Evolutionary conservation across 2,888 invertebrate genomes (phyloP).

Genomic region (Crematogaster levior): DNA sequence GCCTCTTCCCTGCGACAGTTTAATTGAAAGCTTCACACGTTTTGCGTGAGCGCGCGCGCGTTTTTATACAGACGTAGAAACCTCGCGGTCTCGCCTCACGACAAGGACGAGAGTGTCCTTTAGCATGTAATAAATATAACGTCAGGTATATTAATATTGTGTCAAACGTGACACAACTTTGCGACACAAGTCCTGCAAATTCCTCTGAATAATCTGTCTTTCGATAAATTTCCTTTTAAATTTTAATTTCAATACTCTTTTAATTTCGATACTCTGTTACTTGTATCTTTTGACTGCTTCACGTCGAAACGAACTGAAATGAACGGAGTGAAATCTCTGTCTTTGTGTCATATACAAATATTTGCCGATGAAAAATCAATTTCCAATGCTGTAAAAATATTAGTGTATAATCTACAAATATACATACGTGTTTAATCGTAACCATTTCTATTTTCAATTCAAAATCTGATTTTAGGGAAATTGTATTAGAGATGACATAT

Average conservation of each 20-base stretch:
- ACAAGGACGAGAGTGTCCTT: background rate
- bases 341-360: background rate
- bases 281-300: background rate
- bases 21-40: slow-evolving; percentile 39
- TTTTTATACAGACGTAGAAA: slow-evolving; percentile 5
- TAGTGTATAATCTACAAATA: background rate
- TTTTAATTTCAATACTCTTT: background rate
- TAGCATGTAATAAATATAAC: slow-evolving; percentile 27
- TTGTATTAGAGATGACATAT: background rate
- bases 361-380: slow-evolving; percentile 18
- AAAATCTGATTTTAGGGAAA: background rate
- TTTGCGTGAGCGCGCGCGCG: slow-evolving; percentile 5
- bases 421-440: background rate
- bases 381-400: slow-evolving; percentile 32
- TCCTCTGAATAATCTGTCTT: background rate
- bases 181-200: background rate
- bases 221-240: background rate
- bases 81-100: slow-evolving; percentile 4
- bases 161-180: too few species aligned
- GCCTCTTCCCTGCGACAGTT: slow-evolving; percentile 7
- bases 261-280: background rate
- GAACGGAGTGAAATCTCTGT: background rate
- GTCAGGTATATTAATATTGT: slow-evolving; percentile 4
- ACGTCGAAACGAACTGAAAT: background rate
- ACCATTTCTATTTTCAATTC: background rate